Evolutionary conservation across 2,888 invertebrate species (phyloP), one percentile per base, ranked within the genome.

Genomic region (Drosophila tripunctata): DNA sequence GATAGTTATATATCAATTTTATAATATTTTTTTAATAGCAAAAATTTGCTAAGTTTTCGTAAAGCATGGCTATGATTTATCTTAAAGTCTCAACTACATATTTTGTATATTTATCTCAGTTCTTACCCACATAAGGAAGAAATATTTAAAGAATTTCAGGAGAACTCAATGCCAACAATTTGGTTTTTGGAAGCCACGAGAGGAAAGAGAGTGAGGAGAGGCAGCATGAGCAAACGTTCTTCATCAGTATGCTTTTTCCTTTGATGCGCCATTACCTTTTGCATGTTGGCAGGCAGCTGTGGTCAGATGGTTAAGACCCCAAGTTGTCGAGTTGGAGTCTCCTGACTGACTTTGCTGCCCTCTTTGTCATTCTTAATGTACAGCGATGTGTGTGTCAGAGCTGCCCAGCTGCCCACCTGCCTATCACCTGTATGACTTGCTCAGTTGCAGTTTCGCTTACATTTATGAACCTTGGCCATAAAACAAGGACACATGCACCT

Each of bases 401-500:
- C n/a, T n/a, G n/a, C n/a, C n/a, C n/a, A n/a, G 47, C 12, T 7
- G 15, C 17, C 41, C 31, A 30, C 33, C 8, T 38, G 7, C 36
- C 24, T 38, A 30, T 35, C 38, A 63, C 30, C 41, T 52, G 51
- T 48, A 38, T 31, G 30, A 17, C 43, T 35, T 17, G 15, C 19
- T 24, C 31, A 27, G 48, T 47, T 55, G 38, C 33, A 38, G 51
- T 48, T 56, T 31, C 61, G 45, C 40, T 67, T 64, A 56, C 63
- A 57, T 58, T 54, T 54, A 75, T 76, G 63, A 60, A 52, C 36
- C 47, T 44, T 51, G 52, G 51, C 35, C 64, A 72, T 78, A 72
- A 72, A 80, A 57, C 73, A 69, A 63, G 57, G 55, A 51, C 60
- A 67, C 69, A 73, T 76, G 52, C 73, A 73, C 36, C 78, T 36